Evolutionary conservation across 2,797 vertebrate species (phyloP).

Genomic region (Arrhamphus sclerolepis): DNA sequence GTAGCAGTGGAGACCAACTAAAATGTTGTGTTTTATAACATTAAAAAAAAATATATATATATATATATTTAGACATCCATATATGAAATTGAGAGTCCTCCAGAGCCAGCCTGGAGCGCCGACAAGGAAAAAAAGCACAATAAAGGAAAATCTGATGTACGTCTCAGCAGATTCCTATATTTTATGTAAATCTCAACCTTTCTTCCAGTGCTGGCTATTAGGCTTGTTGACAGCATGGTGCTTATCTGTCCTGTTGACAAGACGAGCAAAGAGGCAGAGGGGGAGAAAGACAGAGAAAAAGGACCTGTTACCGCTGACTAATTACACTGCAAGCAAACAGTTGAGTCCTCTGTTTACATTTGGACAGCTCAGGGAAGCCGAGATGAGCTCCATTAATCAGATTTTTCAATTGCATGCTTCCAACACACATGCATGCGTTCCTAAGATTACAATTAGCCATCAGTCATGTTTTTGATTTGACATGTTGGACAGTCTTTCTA

Average conservation of each 20-base stretch:
- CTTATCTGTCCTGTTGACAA: constrained; percentile 71
- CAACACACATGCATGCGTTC: constrained; percentile 41
- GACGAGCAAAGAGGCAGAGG: constrained; percentile 56
- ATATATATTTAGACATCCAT: no score
- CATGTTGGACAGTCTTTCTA: constrained; percentile 67
- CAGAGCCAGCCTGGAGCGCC: constrained; percentile 1
- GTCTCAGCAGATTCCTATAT: constrained; percentile 68
- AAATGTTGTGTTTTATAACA: no score
- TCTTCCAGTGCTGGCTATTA: constrained; percentile 65
- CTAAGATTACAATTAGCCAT: constrained; percentile 68
- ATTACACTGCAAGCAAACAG: constrained; percentile 74
- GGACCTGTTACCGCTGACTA: constrained; percentile 74
- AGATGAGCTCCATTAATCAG: constrained; percentile 78
- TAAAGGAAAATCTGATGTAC: constrained; percentile 53
- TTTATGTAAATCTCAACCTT: constrained; percentile 80
- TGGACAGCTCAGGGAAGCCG: constrained; percentile 66
- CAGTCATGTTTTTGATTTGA: constrained; percentile 73
- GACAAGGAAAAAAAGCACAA: constrained; percentile 18
- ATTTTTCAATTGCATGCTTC: constrained; percentile 57
- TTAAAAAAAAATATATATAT: no score
- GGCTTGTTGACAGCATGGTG: constrained; percentile 70
- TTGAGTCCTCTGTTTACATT: constrained; percentile 77
- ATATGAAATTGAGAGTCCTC: no score
- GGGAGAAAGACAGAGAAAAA: constrained; percentile 53
- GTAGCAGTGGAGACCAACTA: no score